These are phyloP conservation scores for Arctocebus calabarensis DNA, from an alignment of 2,797 vertebrate genomes.

Conservation along the genomic window DNA sequence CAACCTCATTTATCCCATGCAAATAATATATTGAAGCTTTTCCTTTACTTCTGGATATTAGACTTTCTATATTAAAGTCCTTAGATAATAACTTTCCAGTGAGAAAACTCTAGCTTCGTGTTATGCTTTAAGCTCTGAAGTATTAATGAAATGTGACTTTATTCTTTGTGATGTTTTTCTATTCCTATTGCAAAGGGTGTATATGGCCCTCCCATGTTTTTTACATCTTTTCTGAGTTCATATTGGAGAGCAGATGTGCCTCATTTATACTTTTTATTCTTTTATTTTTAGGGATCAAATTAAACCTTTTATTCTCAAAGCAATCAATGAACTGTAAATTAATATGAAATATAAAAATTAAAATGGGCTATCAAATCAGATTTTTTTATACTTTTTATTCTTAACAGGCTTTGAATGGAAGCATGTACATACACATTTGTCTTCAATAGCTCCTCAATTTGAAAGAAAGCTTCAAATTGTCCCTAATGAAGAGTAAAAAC, in stretches of 20 bases:
- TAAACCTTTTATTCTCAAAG: not conserved
- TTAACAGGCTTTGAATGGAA: conserved; percentile 33
- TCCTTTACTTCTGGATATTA: not conserved
- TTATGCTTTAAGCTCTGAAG: conserved; percentile 29
- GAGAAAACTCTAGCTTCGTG: not conserved
- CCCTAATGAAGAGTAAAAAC: conserved; percentile 29
- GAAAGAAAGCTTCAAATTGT: conserved; percentile 58
- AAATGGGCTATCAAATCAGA: not conserved
- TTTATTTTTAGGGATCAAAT: not conserved
- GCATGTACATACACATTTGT: conserved; percentile 16
- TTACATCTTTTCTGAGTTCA: conserved; percentile 22
- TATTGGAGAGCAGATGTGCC: not conserved
- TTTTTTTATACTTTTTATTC: conserved; percentile 47
- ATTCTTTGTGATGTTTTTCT: not conserved
- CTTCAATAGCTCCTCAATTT: not conserved
- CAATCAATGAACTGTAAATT: not conserved
- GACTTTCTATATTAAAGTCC: not conserved
- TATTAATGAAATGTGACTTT: not conserved
- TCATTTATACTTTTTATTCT: conserved; percentile 32
- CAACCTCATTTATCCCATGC: not conserved
- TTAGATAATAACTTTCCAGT: not conserved
- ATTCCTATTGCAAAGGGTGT: not conserved
- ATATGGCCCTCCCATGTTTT: not conserved
- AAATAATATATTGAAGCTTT: not conserved
- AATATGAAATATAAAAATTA: conserved; percentile 42